Conservation (phyloP, 2,797 vertebrate genomes). For the Saguinus oedipus region DNA sequence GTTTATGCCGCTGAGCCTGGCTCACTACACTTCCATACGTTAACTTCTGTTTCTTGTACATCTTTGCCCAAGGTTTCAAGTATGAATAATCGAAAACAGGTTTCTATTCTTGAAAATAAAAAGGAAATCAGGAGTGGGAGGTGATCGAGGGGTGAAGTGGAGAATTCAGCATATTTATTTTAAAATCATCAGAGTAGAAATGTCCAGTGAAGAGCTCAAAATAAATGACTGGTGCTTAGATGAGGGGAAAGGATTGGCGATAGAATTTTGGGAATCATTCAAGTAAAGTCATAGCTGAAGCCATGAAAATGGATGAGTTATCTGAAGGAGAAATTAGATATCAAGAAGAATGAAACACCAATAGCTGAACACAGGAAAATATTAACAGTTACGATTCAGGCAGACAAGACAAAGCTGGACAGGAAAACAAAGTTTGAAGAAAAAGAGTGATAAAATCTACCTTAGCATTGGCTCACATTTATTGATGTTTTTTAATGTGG, state of each 20-base stretch:
- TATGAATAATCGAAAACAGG: background rate
- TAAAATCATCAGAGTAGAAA: constrained; percentile 5
- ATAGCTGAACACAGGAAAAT: background rate
- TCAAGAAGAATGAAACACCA: background rate
- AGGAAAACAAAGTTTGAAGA: background rate
- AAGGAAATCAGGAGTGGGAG: background rate
- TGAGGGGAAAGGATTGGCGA: background rate
- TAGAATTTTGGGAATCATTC: background rate
- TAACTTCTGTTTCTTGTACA: background rate
- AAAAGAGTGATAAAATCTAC: background rate
- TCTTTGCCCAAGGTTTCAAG: background rate
- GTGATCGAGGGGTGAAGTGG: background rate
- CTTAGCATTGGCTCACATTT: background rate
- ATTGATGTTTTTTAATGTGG: background rate
- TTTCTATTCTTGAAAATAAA: constrained; percentile 33
- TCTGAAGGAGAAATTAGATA: background rate
- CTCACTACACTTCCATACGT: too few species aligned
- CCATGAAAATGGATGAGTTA: constrained; percentile 22
- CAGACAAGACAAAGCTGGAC: background rate
- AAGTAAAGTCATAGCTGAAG: background rate
- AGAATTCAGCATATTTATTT: background rate
- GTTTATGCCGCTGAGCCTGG: rapidly evolving
- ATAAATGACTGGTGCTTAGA: background rate
- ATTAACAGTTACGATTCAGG: background rate
- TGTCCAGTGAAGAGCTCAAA: background rate